Percentiles rank a stretch among this genome's conserved stretches.
These are phyloP conservation scores for Dasysyrphus albostriatus DNA, from an alignment of 2,888 invertebrate genomes.

Conservation along the genomic window DNA sequence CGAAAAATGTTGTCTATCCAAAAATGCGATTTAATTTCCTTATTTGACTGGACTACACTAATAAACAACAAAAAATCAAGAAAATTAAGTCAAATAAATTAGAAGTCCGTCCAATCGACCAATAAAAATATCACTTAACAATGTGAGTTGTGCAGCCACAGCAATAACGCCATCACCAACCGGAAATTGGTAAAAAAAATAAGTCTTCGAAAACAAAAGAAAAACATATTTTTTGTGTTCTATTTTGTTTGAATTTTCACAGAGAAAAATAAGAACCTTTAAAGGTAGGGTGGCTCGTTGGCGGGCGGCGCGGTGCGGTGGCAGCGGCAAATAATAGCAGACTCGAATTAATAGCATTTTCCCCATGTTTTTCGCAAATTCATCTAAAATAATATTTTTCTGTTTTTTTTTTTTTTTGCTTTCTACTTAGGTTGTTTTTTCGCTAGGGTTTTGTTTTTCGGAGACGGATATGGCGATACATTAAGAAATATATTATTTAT, in stretches of 20 bases:
- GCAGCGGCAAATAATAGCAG: conserved; percentile 34
- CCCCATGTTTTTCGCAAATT: conserved; percentile 63
- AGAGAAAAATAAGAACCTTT: conserved; percentile 52
- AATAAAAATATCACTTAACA: conserved; percentile 69
- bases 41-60: conserved; percentile 33
- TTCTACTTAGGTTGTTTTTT: not conserved
- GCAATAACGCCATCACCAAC: conserved; percentile 58
- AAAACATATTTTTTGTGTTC: conserved; percentile 43
- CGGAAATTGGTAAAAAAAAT: conserved; percentile 59
- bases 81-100: conserved; percentile 28
- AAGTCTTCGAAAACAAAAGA: conserved; percentile 30
- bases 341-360: conserved; percentile 61
- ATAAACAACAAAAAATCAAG: conserved; percentile 12
- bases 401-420: conserved; percentile 15
- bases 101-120: conserved; percentile 64
- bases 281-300: not conserved
- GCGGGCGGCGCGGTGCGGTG: not conserved
- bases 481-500: conserved; percentile 57
- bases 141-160: conserved; percentile 62
- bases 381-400: conserved; percentile 65
- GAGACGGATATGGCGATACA: conserved; percentile 49
- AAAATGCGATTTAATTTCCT: conserved; percentile 9
- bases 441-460: conserved; percentile 47
- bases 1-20: too few relatives aligned
- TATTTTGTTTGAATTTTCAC: conserved; percentile 46